phyloP scores from a whole-genome alignment of 2,113 vertebrate species.

The Microcebus lehilahytsara region DNA sequence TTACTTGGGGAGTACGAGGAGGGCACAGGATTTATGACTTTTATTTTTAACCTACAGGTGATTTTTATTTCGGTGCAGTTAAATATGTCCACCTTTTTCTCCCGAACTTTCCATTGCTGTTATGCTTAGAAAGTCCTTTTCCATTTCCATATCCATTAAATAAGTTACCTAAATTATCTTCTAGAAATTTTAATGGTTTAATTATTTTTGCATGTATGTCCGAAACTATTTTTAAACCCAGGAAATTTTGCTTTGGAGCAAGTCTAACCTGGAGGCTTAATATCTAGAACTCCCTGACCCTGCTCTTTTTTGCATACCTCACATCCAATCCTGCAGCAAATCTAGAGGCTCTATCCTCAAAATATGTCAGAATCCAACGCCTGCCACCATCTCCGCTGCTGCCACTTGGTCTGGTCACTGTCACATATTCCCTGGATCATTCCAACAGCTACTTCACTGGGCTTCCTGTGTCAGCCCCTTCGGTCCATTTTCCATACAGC shows the following conservation, averaged over 20 bases:
- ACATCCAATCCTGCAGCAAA: background rate
- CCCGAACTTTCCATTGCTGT: background rate
- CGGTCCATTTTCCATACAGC: background rate
- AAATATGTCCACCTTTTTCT: background rate
- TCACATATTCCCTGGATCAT: background rate
- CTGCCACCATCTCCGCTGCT: rapidly evolving
- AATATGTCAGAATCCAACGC: background rate
- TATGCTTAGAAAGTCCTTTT: background rate
- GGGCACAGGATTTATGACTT: background rate
- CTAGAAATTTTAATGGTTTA: slow-evolving; percentile 6
- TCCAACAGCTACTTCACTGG: background rate
- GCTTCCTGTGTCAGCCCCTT: background rate
- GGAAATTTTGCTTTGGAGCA: background rate
- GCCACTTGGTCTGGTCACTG: background rate
- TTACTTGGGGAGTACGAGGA: background rate
- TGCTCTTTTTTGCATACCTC: background rate
- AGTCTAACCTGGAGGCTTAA: background rate
- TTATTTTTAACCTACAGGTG: background rate
- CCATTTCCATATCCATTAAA: background rate
- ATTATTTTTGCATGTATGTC: background rate
- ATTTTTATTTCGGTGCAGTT: slow-evolving; percentile 26
- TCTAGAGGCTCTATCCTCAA: background rate
- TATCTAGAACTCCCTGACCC: background rate
- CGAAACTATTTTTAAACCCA: background rate
- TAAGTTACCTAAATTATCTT: background rate